Percentiles rank a stretch among this genome's conserved stretches.
phyloP scores from a whole-genome alignment of 2,797 vertebrate genomes.

The Otus scops region DNA sequence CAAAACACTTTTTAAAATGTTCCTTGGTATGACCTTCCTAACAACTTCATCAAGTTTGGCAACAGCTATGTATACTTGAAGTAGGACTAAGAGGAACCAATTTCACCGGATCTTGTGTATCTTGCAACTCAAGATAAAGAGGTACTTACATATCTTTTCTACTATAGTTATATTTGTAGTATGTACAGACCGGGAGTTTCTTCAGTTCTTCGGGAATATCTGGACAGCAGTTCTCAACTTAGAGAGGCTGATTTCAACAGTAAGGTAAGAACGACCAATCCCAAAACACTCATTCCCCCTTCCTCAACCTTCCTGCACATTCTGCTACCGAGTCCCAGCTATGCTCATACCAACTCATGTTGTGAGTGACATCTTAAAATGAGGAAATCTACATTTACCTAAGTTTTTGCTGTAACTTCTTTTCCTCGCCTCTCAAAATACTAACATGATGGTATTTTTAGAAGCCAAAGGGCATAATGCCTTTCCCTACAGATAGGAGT shows the following conservation, averaged over 20 bases:
- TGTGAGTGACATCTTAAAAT: not conserved
- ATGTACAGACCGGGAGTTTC: not conserved
- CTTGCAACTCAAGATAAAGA: not conserved
- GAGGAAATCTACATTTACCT: not conserved
- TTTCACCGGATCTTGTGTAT: not conserved
- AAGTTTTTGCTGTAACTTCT: not conserved
- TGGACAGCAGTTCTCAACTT: not conserved
- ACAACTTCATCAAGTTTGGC: not conserved
- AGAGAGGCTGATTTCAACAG: not conserved
- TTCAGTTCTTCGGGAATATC: not conserved
- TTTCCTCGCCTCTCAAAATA: not conserved
- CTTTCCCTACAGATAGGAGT: not conserved
- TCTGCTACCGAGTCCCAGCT: not conserved
- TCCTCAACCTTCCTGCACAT: not conserved
- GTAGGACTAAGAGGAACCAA: not conserved
- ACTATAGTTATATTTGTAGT: not conserved
- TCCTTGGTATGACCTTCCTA: not conserved
- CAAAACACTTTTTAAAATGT: not conserved
- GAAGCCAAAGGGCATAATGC: not conserved
- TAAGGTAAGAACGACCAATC: not conserved
- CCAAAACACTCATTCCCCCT: not conserved
- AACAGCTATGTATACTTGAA: not conserved
- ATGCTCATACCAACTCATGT: fast-evolving
- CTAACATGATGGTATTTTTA: not conserved
- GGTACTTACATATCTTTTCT: not conserved